Evolutionary conservation across 1,140 invertebrate species (phyloP).

Genomic region (Atta colombica): DNA sequence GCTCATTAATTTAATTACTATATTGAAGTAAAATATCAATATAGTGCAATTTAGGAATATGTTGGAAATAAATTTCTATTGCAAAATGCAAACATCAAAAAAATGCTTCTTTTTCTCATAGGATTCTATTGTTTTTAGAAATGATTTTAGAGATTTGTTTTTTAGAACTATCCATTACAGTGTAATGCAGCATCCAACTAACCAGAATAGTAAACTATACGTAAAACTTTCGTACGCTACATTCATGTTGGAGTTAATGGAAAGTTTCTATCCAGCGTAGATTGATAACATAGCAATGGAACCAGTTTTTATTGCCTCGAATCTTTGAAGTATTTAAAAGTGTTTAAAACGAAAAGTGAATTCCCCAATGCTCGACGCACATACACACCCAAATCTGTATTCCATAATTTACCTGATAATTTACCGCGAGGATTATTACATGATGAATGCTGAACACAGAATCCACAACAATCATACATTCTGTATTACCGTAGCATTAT

Average conservation of each 20-base stretch:
- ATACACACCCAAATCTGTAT: background rate
- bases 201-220: background rate
- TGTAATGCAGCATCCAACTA: background rate
- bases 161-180: slow-evolving; percentile 6
- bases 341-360: slow-evolving; percentile 27
- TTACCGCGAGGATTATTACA: slow-evolving; percentile 30
- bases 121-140: slow-evolving; percentile 17
- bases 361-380: background rate
- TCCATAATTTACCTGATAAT: slow-evolving; percentile 53
- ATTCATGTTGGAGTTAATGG: slow-evolving; percentile 12
- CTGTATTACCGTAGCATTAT: slow-evolving; percentile 34
- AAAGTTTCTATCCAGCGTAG: background rate
- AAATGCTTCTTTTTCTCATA: background rate
- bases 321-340: slow-evolving; percentile 29
- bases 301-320: background rate
- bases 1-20: background rate
- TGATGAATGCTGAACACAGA: slow-evolving; percentile 30
- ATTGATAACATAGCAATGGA: slow-evolving; percentile 16
- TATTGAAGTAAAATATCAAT: background rate
- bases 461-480: slow-evolving; percentile 26
- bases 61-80: background rate
- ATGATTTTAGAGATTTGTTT: slow-evolving; percentile 1
- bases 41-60: background rate
- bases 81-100: background rate
- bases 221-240: slow-evolving; percentile 1